Evolutionary conservation across 1,140 invertebrate species (phyloP).

Genomic region (Phymorhynchus buccinoides): DNA sequence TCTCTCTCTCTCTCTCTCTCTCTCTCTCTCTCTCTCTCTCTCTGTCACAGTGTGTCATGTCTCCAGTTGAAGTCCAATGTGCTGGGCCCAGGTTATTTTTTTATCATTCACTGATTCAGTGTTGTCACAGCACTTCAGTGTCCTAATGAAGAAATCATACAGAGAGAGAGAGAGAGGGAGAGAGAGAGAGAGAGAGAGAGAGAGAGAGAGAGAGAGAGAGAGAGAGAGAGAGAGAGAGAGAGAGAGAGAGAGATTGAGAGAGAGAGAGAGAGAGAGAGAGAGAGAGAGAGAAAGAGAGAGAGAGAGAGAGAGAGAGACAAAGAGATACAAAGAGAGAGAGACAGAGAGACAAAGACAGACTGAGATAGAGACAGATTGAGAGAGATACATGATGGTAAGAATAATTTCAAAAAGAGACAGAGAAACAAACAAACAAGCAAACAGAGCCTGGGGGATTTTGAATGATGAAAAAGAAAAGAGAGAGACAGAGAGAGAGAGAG

Average conservation of each 20-base stretch:
- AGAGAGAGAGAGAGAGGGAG: conserved; percentile 12
- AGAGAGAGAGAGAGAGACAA: not conserved
- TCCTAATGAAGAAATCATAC: not conserved
- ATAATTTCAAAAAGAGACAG: not conserved
- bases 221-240: not conserved
- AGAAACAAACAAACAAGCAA: not conserved
- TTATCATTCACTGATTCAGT: too few relatives aligned
- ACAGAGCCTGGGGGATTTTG: too few relatives aligned
- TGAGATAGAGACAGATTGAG: not conserved
- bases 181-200: not conserved
- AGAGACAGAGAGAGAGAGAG: too few relatives aligned
- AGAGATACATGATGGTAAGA: not conserved
- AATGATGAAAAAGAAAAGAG: too few relatives aligned
- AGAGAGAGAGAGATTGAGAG: too few relatives aligned
- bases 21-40: too few relatives aligned
- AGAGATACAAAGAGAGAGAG: not conserved
- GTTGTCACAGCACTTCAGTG: not conserved
- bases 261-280: not conserved
- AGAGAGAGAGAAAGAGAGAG: not conserved
- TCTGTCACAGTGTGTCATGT: too few relatives aligned
- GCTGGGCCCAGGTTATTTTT: too few relatives aligned
- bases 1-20: too few relatives aligned
- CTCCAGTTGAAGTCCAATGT: too few relatives aligned
- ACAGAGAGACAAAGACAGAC: not conserved
- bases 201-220: not conserved